phyloP scores from a whole-genome alignment of 2,888 invertebrate species.

The Acleris holmiana region DNA sequence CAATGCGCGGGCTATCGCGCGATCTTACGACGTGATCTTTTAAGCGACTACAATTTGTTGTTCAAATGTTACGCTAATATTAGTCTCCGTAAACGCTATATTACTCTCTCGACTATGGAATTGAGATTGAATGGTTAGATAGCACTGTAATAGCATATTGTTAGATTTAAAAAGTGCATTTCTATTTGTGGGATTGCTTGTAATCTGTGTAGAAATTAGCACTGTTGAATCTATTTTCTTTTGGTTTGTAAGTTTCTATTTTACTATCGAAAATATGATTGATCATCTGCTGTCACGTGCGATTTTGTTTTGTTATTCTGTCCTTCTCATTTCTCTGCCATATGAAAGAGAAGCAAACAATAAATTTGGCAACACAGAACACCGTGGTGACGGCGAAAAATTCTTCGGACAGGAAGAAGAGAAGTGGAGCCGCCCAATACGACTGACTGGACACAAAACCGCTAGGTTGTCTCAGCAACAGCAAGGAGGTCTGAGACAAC shows the following conservation, averaged over 20 bases:
- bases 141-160: constrained; percentile 9
- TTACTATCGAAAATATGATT: too few relatives aligned
- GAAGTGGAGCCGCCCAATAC: too few relatives aligned
- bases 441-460: too few relatives aligned
- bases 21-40: constrained; percentile 45
- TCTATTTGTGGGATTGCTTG: neutral
- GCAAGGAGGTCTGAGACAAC: neutral
- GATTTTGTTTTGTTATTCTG: too few relatives aligned
- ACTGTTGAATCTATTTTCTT: neutral
- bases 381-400: too few relatives aligned
- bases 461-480: too few relatives aligned
- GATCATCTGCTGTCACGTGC: too few relatives aligned
- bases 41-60: constrained; percentile 47
- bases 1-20: constrained; percentile 44
- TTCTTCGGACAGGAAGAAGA: too few relatives aligned
- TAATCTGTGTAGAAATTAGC: constrained; percentile 2
- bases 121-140: constrained; percentile 25
- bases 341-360: too few relatives aligned
- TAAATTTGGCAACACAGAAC: too few relatives aligned
- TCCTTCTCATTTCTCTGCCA: too few relatives aligned
- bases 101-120: constrained; percentile 23
- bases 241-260: too few relatives aligned
- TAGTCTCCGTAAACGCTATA: constrained; percentile 39
- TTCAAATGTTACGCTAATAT: constrained; percentile 47
- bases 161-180: neutral